Percentiles rank a stretch among this genome's conserved stretches.
Evolutionary conservation across 2,797 vertebrate species (phyloP).

Genomic region (Gephyroberyx darwinii): DNA sequence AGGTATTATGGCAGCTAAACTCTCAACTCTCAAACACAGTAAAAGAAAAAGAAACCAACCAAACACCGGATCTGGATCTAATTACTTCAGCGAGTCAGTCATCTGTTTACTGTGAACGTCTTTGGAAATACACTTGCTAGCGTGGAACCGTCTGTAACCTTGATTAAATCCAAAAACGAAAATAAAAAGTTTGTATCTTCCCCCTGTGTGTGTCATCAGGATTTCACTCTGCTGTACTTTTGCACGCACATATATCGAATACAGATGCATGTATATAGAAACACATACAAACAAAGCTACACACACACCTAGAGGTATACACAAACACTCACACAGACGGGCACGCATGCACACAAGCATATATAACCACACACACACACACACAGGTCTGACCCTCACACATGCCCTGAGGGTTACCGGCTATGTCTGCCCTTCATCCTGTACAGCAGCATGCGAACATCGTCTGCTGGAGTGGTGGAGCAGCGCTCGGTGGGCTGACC

Average conservation of each 20-base stretch:
- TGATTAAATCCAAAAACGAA: no score
- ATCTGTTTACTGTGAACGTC: background rate
- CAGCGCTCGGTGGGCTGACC: constrained; percentile 9
- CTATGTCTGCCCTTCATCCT: constrained; percentile 15
- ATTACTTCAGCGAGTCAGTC: background rate
- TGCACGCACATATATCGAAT: no score
- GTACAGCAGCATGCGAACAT: constrained; percentile 13
- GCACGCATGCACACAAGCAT: background rate
- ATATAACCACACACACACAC: background rate
- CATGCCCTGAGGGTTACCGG: constrained; percentile 6
- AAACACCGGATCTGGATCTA: background rate
- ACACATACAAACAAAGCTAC: background rate
- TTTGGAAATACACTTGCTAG: background rate
- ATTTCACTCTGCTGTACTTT: no score
- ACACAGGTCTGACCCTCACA: background rate
- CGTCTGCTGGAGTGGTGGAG: background rate
- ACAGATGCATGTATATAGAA: no score
- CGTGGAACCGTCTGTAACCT: no score
- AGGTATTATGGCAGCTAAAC: background rate
- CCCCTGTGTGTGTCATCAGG: no score
- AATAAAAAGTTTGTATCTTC: no score
- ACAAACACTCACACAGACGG: background rate
- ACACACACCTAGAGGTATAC: background rate
- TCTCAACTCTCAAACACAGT: background rate
- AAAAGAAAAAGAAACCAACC: background rate